Percentiles rank a stretch among this genome's conserved stretches.
Evolutionary conservation across 64 coral and sea anemone genomes (phyloP).

Genomic region (Actinia equina): DNA sequence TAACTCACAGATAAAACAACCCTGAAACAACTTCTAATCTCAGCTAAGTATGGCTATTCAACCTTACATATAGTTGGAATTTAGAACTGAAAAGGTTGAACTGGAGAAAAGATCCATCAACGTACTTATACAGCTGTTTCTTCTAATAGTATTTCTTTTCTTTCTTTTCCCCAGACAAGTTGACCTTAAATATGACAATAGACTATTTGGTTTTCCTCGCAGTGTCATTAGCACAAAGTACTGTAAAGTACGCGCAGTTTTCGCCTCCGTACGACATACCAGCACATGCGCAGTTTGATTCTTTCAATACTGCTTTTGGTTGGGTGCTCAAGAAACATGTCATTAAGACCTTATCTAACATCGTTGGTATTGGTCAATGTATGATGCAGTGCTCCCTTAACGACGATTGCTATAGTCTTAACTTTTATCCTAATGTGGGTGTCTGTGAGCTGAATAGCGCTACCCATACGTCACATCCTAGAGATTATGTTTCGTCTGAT

Average conservation of each 20-base stretch:
- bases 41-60: too few relatives aligned
- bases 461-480: not conserved
- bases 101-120: too few relatives aligned
- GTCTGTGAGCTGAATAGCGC: constrained; percentile 7
- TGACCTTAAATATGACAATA: too few relatives aligned
- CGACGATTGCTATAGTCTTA: not conserved
- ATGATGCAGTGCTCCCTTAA: not conserved
- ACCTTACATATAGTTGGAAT: too few relatives aligned
- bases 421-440: constrained; percentile 1
- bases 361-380: not conserved
- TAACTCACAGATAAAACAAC: too few relatives aligned
- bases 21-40: too few relatives aligned
- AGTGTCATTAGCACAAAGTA: too few relatives aligned
- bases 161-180: too few relatives aligned
- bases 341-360: not conserved
- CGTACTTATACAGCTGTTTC: too few relatives aligned
- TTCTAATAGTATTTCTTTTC: too few relatives aligned
- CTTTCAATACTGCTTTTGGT: not conserved
- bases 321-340: not conserved
- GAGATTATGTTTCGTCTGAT: not conserved
- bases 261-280: not conserved
- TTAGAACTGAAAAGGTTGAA: too few relatives aligned
- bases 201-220: too few relatives aligned
- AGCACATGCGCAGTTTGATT: not conserved
- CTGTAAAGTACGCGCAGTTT: not conserved